Evolutionary conservation across 2,888 invertebrate species (phyloP).

Genomic region (Melitaea athalia): DNA sequence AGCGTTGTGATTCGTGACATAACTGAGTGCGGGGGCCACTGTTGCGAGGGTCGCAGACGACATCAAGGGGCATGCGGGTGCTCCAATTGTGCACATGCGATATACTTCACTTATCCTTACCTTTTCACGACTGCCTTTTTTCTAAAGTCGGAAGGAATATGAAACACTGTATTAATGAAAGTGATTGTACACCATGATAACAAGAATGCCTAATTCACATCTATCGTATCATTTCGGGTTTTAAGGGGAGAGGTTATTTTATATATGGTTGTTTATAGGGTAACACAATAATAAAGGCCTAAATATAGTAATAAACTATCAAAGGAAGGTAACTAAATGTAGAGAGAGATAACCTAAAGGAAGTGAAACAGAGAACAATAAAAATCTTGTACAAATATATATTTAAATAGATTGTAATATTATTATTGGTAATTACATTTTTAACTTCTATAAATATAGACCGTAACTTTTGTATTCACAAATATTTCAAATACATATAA

Average conservation of each 20-base stretch:
- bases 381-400: no score
- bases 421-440: no score
- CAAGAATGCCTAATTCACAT: slow-evolving; percentile 2
- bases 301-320: background rate
- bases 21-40: slow-evolving; percentile 28
- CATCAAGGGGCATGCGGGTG: slow-evolving; percentile 74
- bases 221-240: background rate
- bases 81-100: slow-evolving; percentile 72
- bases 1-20: slow-evolving; percentile 7
- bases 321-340: background rate
- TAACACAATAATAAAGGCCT: background rate
- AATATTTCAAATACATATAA: no score
- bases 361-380: background rate
- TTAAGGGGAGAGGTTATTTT: background rate
- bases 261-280: background rate
- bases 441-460: no score
- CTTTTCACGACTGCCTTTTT: slow-evolving; percentile 94
- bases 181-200: slow-evolving; percentile 19
- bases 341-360: background rate
- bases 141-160: slow-evolving; percentile 85
- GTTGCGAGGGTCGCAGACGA: slow-evolving; percentile 47
- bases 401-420: no score
- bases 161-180: slow-evolving; percentile 79
- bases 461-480: no score
- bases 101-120: slow-evolving; percentile 83